Evolutionary conservation across 2,888 invertebrate species (phyloP), one percentile per base, ranked within the genome.

Genomic region (Nomada lathburiana): DNA sequence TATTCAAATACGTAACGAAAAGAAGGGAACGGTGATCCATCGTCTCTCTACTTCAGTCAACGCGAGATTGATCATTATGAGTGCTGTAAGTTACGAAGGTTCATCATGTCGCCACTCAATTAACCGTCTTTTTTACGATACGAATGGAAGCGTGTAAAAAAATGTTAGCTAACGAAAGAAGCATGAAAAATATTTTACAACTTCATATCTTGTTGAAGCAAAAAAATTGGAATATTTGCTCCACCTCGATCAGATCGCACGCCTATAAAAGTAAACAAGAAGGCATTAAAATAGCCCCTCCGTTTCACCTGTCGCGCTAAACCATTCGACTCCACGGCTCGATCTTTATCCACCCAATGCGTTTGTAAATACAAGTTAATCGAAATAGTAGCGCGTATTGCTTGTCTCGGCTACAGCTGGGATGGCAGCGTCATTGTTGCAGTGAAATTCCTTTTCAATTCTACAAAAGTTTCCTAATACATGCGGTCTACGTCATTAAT

Each of bases 401-500:
- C 63, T 80, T 78, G 47, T 23, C 62, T 57, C 68, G 57, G 29
- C 13, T 18, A 18, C 62, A 67, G 50, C 50, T 42, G 2, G 23
- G 23, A 44, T 18, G 26, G 4, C 65, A 50, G 67, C 62, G 77
- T 77, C 62, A 62, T 62, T 71, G 55, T 64, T 55, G 4, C 50
- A 47, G 18, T 20, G 18, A 23, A 23, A 52, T 20, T 2, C n/a
- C 42, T 50, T 55, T 71, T 50, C 47, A 62, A 72, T 77, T 68
- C 57, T n/a, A 65, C 70, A 23, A 57, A 68, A 20, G 36, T 80
- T 68, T 76, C 73, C 29, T 69, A 67, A 52, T 76, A 77, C 72
- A 73, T 71, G 87, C 85, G 85, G 86, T 86, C 84, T 89, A 36
- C 86, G 76, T 85, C 82, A 79, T 81, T 72, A 84, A 85, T 55